phyloP scores from a whole-genome alignment of 64 coral and sea anemone species.

The Orbicella faveolata region DNA sequence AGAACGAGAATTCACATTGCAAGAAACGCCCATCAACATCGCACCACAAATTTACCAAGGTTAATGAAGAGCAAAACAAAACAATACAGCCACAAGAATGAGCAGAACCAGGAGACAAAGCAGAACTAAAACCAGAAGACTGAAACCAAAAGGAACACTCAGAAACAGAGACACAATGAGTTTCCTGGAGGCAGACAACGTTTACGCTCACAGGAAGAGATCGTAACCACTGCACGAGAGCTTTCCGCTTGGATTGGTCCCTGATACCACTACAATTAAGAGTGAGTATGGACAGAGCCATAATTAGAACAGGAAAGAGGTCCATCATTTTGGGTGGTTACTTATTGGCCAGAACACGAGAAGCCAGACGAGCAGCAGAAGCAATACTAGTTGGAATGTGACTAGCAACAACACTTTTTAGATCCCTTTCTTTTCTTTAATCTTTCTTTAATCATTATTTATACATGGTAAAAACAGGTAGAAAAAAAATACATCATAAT shows the following conservation, averaged over 20 bases:
- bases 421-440: no score
- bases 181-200: constrained; percentile 52
- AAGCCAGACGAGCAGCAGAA: no score
- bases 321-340: no score
- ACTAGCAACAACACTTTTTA: no score
- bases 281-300: no score
- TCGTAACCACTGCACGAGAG: neutral
- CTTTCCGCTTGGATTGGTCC: neutral
- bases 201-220: neutral
- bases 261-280: no score
- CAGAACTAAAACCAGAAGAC: neutral
- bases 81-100: constrained; percentile 38
- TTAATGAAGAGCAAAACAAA: neutral
- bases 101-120: constrained; percentile 2
- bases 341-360: no score
- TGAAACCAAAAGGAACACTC: neutral
- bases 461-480: no score
- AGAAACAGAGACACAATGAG: neutral
- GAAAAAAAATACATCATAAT: no score
- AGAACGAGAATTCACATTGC: neutral
- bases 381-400: no score
- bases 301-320: no score
- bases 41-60: neutral
- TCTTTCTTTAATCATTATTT: no score
- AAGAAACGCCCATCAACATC: constrained; percentile 8